Evolutionary conservation across 2,113 vertebrate species (phyloP).

Genomic region (Meles meles): DNA sequence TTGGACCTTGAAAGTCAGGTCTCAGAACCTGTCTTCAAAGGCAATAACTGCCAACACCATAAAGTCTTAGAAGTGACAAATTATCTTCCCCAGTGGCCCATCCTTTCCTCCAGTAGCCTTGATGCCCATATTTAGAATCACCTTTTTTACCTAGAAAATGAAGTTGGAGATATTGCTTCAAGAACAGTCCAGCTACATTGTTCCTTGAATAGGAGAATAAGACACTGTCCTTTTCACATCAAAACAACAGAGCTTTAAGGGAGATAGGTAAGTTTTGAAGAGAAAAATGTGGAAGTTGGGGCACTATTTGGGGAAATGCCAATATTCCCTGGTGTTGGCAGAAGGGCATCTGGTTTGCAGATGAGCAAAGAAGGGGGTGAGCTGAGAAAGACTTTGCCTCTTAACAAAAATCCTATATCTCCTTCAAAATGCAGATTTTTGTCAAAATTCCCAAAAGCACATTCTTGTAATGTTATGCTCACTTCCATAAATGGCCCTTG

Average conservation of each 20-base stretch:
- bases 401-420: not conserved
- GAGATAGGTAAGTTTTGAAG: not conserved
- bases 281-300: not conserved
- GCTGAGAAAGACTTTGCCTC: not conserved
- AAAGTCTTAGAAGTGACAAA: not conserved
- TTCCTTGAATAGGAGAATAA: not conserved
- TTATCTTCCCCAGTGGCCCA: not conserved
- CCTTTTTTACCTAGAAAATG: not conserved
- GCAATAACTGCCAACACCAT: not conserved
- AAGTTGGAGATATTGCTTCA: not conserved
- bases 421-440: constrained; percentile 35
- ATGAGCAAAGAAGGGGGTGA: not conserved
- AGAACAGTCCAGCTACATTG: not conserved
- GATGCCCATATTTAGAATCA: not conserved
- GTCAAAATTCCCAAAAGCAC: constrained; percentile 31
- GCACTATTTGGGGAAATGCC: not conserved
- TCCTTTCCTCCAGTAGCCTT: not conserved
- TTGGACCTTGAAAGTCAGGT: not conserved
- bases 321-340: not conserved
- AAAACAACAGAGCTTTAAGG: not conserved
- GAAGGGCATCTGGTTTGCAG: not conserved
- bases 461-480: not conserved
- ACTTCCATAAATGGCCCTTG: constrained; percentile 55
- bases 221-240: not conserved
- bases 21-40: not conserved